Conservation (phyloP, 2,888 invertebrate species). For the Osmoderma eremita region DNA sequence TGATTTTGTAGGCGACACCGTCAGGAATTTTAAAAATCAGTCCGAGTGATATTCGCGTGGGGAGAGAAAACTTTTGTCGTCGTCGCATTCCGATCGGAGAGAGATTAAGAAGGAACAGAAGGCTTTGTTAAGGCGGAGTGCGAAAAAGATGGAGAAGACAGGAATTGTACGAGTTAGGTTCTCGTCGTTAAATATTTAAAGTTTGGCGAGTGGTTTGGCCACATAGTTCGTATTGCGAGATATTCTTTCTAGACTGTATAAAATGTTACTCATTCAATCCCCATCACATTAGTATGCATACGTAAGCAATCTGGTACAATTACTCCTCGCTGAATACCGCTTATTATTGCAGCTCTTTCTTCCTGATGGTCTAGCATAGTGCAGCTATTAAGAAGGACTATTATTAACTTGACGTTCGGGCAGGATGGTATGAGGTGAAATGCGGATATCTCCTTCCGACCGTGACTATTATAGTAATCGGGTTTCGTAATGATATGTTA, state of each 20-base stretch:
- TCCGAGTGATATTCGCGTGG: slow-evolving; percentile 48
- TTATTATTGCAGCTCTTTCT: slow-evolving; percentile 20
- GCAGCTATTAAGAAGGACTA: slow-evolving; percentile 30
- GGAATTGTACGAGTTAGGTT: slow-evolving; percentile 57
- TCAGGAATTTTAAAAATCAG: slow-evolving; percentile 61
- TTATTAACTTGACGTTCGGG: slow-evolving; percentile 18
- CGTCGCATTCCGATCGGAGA: slow-evolving; percentile 40
- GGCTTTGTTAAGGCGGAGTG: not conserved
- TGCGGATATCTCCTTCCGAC: slow-evolving; percentile 22
- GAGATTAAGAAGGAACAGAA: not conserved
- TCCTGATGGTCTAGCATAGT: slow-evolving; percentile 24
- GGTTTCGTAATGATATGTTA: slow-evolving; percentile 24
- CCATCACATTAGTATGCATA: no score
- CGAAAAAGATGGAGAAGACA: slow-evolving; percentile 46
- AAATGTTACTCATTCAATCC: no score
- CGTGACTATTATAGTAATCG: slow-evolving; percentile 28
- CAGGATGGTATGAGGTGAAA: slow-evolving; percentile 13
- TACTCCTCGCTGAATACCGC: not conserved
- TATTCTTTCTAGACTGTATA: no score
- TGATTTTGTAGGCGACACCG: slow-evolving; percentile 57
- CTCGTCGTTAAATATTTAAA: slow-evolving; percentile 64
- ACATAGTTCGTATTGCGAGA: slow-evolving; percentile 25
- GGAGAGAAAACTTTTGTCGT: not conserved
- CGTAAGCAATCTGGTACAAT: no score
- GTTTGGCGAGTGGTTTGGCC: slow-evolving; percentile 58